A percentile compares a stretch with the other conserved stretches of the same genome.
phyloP scores from a whole-genome alignment of 2,888 invertebrate genomes.

The Dasypogon diadema region DNA sequence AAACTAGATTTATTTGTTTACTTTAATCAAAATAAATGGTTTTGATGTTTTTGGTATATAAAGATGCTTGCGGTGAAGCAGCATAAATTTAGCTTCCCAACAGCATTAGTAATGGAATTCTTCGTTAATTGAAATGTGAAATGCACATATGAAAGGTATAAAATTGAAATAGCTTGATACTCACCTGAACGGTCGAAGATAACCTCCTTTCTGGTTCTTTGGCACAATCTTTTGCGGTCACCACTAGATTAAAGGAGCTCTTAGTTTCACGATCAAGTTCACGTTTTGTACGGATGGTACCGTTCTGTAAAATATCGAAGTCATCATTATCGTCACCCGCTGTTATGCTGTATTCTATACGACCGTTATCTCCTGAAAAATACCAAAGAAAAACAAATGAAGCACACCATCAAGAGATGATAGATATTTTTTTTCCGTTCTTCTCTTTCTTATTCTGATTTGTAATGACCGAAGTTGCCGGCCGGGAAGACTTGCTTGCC shows the following conservation, averaged over 20 bases:
- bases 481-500: background rate
- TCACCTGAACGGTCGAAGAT: conserved; percentile 87
- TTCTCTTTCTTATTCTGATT: too few species aligned
- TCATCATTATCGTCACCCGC: conserved; percentile 84
- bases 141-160: too few species aligned
- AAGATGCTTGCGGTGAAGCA: too few species aligned
- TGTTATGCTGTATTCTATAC: conserved; percentile 83
- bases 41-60: too few species aligned
- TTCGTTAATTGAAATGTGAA: too few species aligned
- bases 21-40: too few species aligned
- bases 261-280: conserved; percentile 86
- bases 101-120: too few species aligned
- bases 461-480: too few species aligned
- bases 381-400: conserved; percentile 48
- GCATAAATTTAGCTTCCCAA: too few species aligned
- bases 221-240: conserved; percentile 89
- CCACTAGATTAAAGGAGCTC: conserved; percentile 84
- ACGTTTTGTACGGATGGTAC: conserved; percentile 83
- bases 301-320: conserved; percentile 85
- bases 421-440: background rate
- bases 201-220: conserved; percentile 78
- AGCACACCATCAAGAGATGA: background rate
- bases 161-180: conserved; percentile 38
- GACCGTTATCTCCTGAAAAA: conserved; percentile 84
- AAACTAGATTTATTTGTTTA: too few species aligned